These are phyloP conservation scores for Lissocephala sabroskyi DNA, from an alignment of 2,888 invertebrate genomes.

Conservation along the genomic window DNA sequence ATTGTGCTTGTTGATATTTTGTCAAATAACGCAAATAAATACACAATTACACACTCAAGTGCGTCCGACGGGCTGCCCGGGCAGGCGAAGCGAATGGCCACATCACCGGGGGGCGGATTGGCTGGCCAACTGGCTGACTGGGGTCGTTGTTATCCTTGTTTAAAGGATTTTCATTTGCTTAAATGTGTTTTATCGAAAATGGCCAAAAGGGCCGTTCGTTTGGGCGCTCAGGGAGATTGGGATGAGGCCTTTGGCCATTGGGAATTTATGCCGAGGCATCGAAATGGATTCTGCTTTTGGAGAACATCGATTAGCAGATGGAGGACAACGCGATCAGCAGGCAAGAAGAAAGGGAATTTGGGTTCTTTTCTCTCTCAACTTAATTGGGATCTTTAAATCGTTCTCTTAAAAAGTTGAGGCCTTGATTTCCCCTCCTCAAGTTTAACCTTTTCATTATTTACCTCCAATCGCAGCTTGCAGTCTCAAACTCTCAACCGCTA, in stretches of 20 bases:
- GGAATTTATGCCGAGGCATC: conserved; percentile 30
- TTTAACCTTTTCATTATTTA: too few species aligned
- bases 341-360: too few species aligned
- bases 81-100: background rate
- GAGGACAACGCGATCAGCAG: too few species aligned
- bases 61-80: conserved; percentile 33
- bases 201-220: conserved; percentile 40
- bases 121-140: conserved; percentile 1
- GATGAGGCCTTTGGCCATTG: conserved; percentile 9
- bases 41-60: conserved; percentile 71
- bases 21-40: conserved; percentile 71
- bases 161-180: conserved; percentile 65
- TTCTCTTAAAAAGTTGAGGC: too few species aligned
- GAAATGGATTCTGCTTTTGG: too few species aligned
- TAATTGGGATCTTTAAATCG: too few species aligned
- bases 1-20: conserved; percentile 70
- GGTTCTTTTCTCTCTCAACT: too few species aligned
- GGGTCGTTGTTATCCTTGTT: conserved; percentile 43
- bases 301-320: too few species aligned
- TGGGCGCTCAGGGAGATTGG: conserved; percentile 10
- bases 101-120: conserved; percentile 2
- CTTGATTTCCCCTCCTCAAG: too few species aligned
- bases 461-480: too few species aligned
- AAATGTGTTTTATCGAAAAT: conserved; percentile 64
- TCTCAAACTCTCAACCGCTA: too few species aligned